Base-by-base conservation (phyloP, 2,888 invertebrate species). In the Apamea monoglypha region DNA sequence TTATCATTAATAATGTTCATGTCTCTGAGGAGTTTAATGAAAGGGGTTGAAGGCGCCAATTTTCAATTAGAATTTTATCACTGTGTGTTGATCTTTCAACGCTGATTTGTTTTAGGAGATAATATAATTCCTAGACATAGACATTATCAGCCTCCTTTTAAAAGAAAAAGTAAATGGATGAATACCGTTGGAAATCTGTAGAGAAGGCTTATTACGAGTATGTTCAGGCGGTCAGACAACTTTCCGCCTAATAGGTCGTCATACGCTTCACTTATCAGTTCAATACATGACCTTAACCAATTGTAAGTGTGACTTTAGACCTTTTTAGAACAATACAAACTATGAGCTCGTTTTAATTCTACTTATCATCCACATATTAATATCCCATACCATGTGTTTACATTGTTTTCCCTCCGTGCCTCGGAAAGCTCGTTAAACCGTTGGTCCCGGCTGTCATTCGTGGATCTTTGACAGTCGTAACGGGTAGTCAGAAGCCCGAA, bases 1-100 rank as follows among this genome's bases (percentile, higher is more conserved):
- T 71, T 76, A 64, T 50, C 32, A 77, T 78, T 78, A 68, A 18
- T 16, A 50, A 36, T 32, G 8, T n/a, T 40, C 10, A 21, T 56
- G 76, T 12, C 74, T 50, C 25, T 10, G 21, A 12, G 12, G 32
- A 10, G 6, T 47, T 64, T 2, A 67, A 59, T 25, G 16, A 32
- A 63, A 32, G 32, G 8, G 21, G 63, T 32, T 21, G 8, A 72
- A 40, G 40, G 29, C 21, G 29, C 8, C 2, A 40, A 40, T 40
- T 40, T 73, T 25, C 5, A 56, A 36, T 71, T 5, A 36, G 10
- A 3, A 6, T 53, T 53, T 36, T 53, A 18, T 53, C 6, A 32
- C 4, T 29, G 29, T 32, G 7, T 29, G 70, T 10, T 70, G 16
- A 70, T 70, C 16, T 50, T 32, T 50, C 7, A 29, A 47, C 10